Base-by-base conservation (phyloP, 2,888 invertebrate genomes). In the Pseudococcus viburni region DNA sequence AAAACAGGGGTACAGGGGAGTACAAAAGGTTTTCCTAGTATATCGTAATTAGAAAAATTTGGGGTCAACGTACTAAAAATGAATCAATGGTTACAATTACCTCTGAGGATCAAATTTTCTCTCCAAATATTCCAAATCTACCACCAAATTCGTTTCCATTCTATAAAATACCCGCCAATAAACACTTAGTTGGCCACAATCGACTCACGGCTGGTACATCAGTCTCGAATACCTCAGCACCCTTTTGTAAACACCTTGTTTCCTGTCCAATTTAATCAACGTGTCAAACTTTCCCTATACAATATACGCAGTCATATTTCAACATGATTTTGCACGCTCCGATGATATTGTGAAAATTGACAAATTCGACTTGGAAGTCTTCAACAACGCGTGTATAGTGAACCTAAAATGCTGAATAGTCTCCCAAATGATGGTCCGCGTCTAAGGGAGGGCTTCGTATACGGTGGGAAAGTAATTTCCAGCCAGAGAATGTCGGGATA, bases 271-370 rank as follows among this genome's bases (percentile, higher is more conserved):
- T 33, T 12, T 73, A 11, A 73, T 73, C 33, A 73, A 73, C 73
- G 73, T 33, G 33, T 33, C 73, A 73, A 73, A 73, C 73, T 73
- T 73, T 73, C 33, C 73, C 33, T 73, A 4, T 7, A 59, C 59
- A 59, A 73, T 33, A 33, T 33, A 33, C 6, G 26, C 26, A 33
- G 26, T 73, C 73, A 73, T 73, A 73, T 73, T 33, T 73, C 73
- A 73, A 73, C 4, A 73, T 3, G 73, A 73, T 73, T 73, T 33
- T 1, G 33, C 73, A 73, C 73, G 73, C 73, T 73, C 15, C 73
- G 73, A 73, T 73, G 73, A 73, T 26, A 73, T 73, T 73, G 73
- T 73, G 33, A 73, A 73, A 73, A 73, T 73, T 73, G 73, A 73
- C 73, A 73, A 73, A 73, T 73, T 73, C 73, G 73, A 73, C 33